Conservation (phyloP, 2,888 invertebrate species). For the Erebia epiphron region DNA sequence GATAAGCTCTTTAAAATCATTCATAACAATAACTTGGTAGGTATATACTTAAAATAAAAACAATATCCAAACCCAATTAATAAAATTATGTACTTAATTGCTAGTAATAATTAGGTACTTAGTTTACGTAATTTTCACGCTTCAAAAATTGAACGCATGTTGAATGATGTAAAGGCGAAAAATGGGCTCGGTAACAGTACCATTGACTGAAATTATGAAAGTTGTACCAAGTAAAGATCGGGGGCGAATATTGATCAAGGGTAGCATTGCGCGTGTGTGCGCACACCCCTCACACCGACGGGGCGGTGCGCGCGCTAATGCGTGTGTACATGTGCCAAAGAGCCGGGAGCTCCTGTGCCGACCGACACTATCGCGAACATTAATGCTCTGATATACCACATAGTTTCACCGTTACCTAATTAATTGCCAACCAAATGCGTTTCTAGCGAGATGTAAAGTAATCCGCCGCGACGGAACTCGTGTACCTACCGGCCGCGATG, state of each 20-base stretch:
- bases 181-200: conserved; percentile 45
- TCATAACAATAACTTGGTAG: not conserved
- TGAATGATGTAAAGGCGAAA: conserved; percentile 31
- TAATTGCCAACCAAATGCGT: conserved; percentile 37
- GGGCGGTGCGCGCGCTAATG: conserved; percentile 48
- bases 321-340: conserved; percentile 59
- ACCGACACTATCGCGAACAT: conserved; percentile 51
- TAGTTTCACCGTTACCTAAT: conserved; percentile 37
- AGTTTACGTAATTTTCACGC: not conserved
- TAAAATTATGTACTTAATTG: not conserved
- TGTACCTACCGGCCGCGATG: conserved; percentile 50
- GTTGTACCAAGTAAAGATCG: conserved; percentile 62
- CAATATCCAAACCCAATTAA: not conserved
- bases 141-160: not conserved
- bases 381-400: conserved; percentile 50
- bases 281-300: conserved; percentile 48
- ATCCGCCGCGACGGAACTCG: conserved; percentile 45
- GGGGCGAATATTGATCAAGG: conserved; percentile 76
- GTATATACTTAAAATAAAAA: not conserved
- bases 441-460: conserved; percentile 46
- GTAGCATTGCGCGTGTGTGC: conserved; percentile 61
- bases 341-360: conserved; percentile 50
- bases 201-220: conserved; percentile 60
- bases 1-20: not conserved
- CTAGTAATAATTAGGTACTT: not conserved